Percentiles rank a stretch among this genome's conserved stretches.
Conservation (phyloP, 2,797 vertebrate species). For the Phrynocephalus guinanensis region DNA sequence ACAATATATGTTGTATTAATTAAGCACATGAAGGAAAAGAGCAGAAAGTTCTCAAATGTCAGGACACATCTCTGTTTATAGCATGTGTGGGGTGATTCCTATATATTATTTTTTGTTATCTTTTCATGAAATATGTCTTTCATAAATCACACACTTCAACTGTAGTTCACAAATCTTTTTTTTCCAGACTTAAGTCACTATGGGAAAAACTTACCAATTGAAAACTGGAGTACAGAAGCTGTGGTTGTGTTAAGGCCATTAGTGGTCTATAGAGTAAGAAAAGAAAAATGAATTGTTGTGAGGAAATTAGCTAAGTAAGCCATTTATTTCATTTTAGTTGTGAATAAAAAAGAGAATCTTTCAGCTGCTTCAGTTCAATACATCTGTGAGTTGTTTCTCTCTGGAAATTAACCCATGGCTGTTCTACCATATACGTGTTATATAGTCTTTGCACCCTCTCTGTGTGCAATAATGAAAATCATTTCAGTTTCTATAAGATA, state of each 20-base stretch:
- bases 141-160: constrained; percentile 18
- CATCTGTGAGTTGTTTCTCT: constrained; percentile 26
- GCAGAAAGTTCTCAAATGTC: neutral
- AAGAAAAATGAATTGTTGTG: constrained; percentile 15
- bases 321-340: constrained; percentile 29
- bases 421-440: constrained; percentile 21
- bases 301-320: constrained; percentile 50
- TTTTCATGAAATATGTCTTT: neutral
- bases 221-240: constrained; percentile 94
- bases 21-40: neutral
- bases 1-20: neutral
- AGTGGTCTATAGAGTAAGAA: constrained; percentile 82
- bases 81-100: neutral
- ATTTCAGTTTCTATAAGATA: neutral
- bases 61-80: neutral
- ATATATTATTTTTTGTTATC: neutral
- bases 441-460: neutral
- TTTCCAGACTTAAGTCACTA: constrained; percentile 22
- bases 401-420: constrained; percentile 46
- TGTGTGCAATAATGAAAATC: neutral
- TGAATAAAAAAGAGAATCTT: constrained; percentile 42
- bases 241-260: constrained; percentile 93
- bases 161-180: neutral
- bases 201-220: constrained; percentile 89
- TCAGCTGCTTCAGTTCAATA: constrained; percentile 2